These are phyloP conservation scores for Atractosteus spatula DNA, from an alignment of 2,113 vertebrate species.

Conservation along the genomic window DNA sequence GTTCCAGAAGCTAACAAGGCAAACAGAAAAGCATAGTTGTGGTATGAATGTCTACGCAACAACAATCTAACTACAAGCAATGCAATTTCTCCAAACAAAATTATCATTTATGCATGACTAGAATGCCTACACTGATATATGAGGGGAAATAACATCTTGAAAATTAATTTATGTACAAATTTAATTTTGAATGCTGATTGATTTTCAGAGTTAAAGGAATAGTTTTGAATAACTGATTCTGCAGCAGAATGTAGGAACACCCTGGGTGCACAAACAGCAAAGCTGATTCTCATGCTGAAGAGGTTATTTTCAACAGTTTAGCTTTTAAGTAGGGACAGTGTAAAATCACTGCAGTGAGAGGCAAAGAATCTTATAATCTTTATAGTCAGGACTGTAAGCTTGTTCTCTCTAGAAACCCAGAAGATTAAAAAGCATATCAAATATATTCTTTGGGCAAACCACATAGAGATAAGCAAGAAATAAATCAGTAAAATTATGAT, in stretches of 20 bases:
- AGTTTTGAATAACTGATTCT: slow-evolving; percentile 1
- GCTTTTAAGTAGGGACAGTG: not conserved
- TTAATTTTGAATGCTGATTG: slow-evolving; percentile 11
- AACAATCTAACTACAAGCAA: too few species aligned
- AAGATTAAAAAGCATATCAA: not conserved
- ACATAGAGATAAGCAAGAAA: not conserved
- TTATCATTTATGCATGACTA: not conserved
- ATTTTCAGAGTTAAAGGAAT: not conserved
- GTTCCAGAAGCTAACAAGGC: too few species aligned
- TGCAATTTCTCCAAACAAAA: not conserved
- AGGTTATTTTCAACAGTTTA: not conserved
- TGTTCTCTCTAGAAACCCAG: not conserved
- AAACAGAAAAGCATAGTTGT: too few species aligned
- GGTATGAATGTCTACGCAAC: too few species aligned
- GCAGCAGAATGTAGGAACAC: not conserved
- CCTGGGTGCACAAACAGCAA: not conserved
- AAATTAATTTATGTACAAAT: not conserved
- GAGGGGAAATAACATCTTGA: not conserved
- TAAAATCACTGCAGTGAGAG: too few species aligned
- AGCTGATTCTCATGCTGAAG: not conserved
- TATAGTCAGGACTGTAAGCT: too few species aligned
- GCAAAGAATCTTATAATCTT: too few species aligned
- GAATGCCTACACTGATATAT: not conserved
- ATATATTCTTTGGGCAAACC: not conserved
- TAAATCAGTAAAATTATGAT: not conserved